Evolutionary conservation across 2,888 invertebrate species (phyloP), one percentile per base, ranked within the genome.

Genomic region (Esperia sulphurella): DNA sequence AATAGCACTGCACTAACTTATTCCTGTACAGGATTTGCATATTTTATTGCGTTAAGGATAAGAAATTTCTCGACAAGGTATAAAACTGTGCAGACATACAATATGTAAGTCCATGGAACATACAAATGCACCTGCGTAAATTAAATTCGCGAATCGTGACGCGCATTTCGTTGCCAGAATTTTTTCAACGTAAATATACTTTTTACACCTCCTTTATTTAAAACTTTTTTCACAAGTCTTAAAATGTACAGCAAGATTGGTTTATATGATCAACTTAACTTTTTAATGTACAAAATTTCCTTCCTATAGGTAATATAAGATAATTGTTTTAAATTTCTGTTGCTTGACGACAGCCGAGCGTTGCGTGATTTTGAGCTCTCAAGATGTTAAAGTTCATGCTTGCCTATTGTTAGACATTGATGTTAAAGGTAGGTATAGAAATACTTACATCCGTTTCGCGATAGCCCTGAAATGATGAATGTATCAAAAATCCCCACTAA

Each of bases 1-100:
- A 35, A n/a, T 1, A 35, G 9, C 35, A n/a, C n/a, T n/a, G n/a
- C 6, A 35, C 35, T n/a, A 10, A 35, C 10, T 35, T 6, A 35
- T 35, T 8, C 52, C 58, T 50, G 52, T 52, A 58, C 58, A 52
- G 50, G 54, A 65, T 67, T 63, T 58, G 49, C 65, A 65, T 65
- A 63, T 61, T 65, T 67, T 63, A 67, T 67, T 63, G 53, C 61
- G 51, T 48, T 55, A 54, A 59, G n/a, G 58, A 51, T 52, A 57
- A 49, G 30, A 31, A 31, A 9, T 38, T 38, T 29, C 44, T 38
- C 21, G 30, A 38, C 44, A 28, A 4, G 44, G 12, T 29, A 45
- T 38, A 38, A 21, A 35, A 35, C 10, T n/a, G 35, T 35, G 21
- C 21, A 6, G 35, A 10, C 35, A 35, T 21, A 21, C 2, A 3